Evolutionary conservation across 2,888 invertebrate genomes (phyloP).

Genomic region (Stegana nigrithorax): DNA sequence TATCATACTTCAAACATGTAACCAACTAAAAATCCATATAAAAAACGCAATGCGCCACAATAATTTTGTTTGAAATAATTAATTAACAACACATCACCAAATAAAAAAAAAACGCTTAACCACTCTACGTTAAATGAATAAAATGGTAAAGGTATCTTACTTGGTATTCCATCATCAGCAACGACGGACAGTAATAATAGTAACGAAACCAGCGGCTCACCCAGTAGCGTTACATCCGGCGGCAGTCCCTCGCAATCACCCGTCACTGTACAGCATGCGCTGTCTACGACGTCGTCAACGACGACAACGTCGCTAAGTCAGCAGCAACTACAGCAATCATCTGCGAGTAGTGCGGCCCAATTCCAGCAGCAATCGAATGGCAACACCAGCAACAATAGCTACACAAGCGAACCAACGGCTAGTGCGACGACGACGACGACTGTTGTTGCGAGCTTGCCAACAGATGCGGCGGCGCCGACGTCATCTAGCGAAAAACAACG

Average conservation of each 20-base stretch:
- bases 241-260: constrained; percentile 83
- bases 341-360: constrained; percentile 1
- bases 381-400: constrained; percentile 36
- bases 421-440: constrained; percentile 49
- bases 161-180: constrained; percentile 71
- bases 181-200: constrained; percentile 86
- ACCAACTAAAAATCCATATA: constrained; percentile 8
- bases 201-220: constrained; percentile 85
- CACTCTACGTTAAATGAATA: constrained; percentile 25
- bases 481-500: constrained; percentile 74
- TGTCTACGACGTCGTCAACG: constrained; percentile 38
- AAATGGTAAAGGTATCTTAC: constrained; percentile 53
- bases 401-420: constrained; percentile 52
- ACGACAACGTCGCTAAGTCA: constrained; percentile 29
- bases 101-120: constrained; percentile 6
- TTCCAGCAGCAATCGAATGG: constrained; percentile 43
- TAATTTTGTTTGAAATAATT: too few relatives aligned
- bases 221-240: constrained; percentile 86
- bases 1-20: background rate
- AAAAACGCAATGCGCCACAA: constrained; percentile 26
- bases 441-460: constrained; percentile 37
- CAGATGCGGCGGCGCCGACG: constrained; percentile 34
- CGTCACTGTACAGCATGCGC: constrained; percentile 52
- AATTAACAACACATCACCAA: background rate
- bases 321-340: constrained; percentile 15